Conservation (phyloP, 2,888 invertebrate species). For the Drosophila barbarae region DNA sequence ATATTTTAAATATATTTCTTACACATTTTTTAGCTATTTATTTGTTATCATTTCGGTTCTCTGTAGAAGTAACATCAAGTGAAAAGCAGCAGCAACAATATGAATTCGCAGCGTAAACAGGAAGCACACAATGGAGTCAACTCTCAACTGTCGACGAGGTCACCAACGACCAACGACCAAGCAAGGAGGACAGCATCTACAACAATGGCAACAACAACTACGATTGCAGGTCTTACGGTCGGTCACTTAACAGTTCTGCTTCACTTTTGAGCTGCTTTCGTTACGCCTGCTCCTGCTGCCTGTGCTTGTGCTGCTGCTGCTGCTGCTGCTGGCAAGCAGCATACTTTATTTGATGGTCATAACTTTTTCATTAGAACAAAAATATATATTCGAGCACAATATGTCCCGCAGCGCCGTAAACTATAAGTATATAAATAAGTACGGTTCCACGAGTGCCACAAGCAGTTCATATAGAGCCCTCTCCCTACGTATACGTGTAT, state of each 20-base stretch:
- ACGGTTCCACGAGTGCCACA: conserved; percentile 47
- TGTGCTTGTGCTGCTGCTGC: conserved; percentile 1
- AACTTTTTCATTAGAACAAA: conserved; percentile 75
- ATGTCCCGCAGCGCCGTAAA: conserved; percentile 74
- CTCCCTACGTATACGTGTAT: conserved; percentile 21
- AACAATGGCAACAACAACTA: conserved; percentile 35
- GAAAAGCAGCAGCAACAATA: conserved; percentile 26
- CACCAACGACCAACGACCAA: conserved; percentile 47
- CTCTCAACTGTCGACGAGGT: conserved; percentile 70
- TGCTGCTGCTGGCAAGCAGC: conserved; percentile 57
- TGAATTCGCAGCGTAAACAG: conserved; percentile 66
- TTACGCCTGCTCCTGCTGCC: conserved; percentile 3
- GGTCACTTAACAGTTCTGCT: conserved; percentile 69
- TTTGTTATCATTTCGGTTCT: conserved; percentile 2
- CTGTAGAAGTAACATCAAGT: conserved; percentile 23
- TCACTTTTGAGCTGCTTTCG: conserved; percentile 62
- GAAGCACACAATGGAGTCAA: conserved; percentile 71
- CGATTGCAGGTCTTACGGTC: conserved; percentile 70
- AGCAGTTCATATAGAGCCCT: conserved; percentile 61
- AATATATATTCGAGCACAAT: conserved; percentile 71
- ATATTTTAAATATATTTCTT: background rate
- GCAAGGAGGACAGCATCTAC: conserved; percentile 24
- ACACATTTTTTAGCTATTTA: background rate
- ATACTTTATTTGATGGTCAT: conserved; percentile 74
- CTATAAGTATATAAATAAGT: conserved; percentile 73